Base-by-base conservation (phyloP, 2,113 vertebrate species). In the Aegithalos caudatus region DNA sequence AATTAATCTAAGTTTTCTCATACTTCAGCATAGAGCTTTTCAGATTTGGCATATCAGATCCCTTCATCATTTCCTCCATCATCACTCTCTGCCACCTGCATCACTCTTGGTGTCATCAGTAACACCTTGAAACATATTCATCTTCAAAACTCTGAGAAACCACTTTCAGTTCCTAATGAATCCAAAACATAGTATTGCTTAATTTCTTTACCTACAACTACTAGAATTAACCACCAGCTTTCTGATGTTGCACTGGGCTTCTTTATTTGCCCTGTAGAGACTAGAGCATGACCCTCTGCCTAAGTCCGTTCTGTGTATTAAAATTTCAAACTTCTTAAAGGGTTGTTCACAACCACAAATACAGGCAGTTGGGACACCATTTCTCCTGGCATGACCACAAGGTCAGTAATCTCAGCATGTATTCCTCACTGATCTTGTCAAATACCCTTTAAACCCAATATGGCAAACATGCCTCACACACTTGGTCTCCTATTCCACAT, bases 341-440 rank as follows among this genome's bases (percentile, higher is more conserved):
- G 38, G 25, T 74, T 54, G 8, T 31, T 79, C 29, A 38, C 1
- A 3, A 40, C 10, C 21, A 74, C n/a, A 74, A 53, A 48, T 14
- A 50, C 25, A 72, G 8, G 3, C 27, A 86, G 27, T 0, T 42
- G 21, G 38, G 73, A 50, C 44, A 57, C 12, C 0, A 0, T 24
- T 88, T 88, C 50, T 81, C 38, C 58, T 38, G 21, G 50, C 29
- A 66, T 3, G 24, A 60, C 50, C 38, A 70, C 38, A 38, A 65
- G 50, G n/a, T 71, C 58, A 70, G 10, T 27, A 54, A 31, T 73
- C 20, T 71, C 42, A 10, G 28, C 47, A 23, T 54, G 6, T 31
- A 78, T 38, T 62, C 40, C 56, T 81, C 65, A 17, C 5, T 35
- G 24, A 2, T 86, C 73, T 62, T 58, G 48, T 35, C 73, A 84